phyloP scores from a whole-genome alignment of 2,113 vertebrate genomes.

The Peromyscus maniculatus region DNA sequence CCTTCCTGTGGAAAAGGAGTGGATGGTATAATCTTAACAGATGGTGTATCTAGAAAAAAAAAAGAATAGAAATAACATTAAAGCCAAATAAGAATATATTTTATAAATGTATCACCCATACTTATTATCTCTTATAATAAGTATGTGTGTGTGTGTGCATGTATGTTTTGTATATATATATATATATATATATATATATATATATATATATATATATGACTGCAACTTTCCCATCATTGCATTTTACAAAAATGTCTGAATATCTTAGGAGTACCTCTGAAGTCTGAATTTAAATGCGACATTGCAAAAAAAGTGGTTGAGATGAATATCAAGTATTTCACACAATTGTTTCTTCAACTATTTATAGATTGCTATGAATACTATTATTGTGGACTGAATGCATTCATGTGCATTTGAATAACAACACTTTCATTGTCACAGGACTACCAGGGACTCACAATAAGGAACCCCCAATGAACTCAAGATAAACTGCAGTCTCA shows the following conservation, averaged over 20 bases:
- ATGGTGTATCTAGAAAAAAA: constrained; percentile 93
- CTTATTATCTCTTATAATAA: background rate
- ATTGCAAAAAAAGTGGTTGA: constrained; percentile 63
- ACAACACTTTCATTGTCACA: constrained; percentile 78
- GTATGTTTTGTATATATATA: too few relatives aligned
- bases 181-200: background rate
- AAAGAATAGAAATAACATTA: constrained; percentile 47
- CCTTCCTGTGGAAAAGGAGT: constrained; percentile 97
- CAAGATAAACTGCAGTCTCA: constrained; percentile 78
- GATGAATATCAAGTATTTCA: constrained; percentile 83
- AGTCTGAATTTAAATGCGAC: constrained; percentile 76
- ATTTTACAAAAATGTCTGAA: constrained; percentile 61
- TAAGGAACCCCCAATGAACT: constrained; percentile 78
- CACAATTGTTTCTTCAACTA: constrained; percentile 83
- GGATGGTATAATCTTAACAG: constrained; percentile 95
- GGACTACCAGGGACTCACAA: constrained; percentile 79
- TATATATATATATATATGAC: background rate
- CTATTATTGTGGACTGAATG: constrained; percentile 82
- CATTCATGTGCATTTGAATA: constrained; percentile 85
- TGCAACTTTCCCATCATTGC: background rate
- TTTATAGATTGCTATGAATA: constrained; percentile 84
- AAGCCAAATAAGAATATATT: constrained; percentile 75
- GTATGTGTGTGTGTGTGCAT: too few relatives aligned
- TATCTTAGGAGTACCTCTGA: constrained; percentile 56
- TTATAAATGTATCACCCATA: constrained; percentile 58